Conservation (phyloP, 2,797 vertebrate species). For the Falco concolor region DNA sequence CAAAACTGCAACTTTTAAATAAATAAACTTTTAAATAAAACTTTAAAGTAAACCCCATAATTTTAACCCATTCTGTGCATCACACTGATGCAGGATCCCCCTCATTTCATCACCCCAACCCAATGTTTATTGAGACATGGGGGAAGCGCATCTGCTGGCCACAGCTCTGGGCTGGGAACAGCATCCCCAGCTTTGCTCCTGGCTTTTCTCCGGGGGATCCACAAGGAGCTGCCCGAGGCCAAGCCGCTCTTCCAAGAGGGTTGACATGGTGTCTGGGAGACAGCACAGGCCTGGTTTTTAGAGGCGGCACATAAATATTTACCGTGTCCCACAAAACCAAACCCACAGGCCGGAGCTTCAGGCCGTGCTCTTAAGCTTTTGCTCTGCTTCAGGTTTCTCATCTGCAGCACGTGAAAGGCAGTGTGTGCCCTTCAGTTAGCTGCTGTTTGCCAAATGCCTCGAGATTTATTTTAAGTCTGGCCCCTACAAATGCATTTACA, state of each 20-base stretch:
- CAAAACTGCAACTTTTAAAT: background rate
- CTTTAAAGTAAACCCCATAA: no score
- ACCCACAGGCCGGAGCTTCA: background rate
- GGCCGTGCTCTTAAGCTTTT: background rate
- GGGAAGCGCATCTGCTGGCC: background rate
- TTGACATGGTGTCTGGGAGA: background rate
- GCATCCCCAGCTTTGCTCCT: background rate
- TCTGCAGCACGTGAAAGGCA: background rate
- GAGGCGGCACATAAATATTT: background rate
- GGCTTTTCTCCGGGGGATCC: background rate
- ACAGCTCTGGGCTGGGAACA: background rate
- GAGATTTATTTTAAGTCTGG: constrained; percentile 17
- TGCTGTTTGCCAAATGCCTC: constrained; percentile 2
- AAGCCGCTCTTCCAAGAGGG: background rate
- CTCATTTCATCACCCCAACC: background rate
- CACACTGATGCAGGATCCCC: background rate
- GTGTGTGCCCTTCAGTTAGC: background rate
- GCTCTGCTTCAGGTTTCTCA: background rate
- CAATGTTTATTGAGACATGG: background rate
- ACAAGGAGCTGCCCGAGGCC: fast-evolving
- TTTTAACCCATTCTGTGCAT: background rate
- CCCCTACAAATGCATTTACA: background rate
- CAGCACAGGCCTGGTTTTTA: background rate
- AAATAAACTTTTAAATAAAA: no score
- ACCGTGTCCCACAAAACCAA: background rate